Percentiles rank a stretch among this genome's conserved stretches.
Evolutionary conservation across 2,113 vertebrate genomes (phyloP).

Genomic region (Recurvirostra avosetta): DNA sequence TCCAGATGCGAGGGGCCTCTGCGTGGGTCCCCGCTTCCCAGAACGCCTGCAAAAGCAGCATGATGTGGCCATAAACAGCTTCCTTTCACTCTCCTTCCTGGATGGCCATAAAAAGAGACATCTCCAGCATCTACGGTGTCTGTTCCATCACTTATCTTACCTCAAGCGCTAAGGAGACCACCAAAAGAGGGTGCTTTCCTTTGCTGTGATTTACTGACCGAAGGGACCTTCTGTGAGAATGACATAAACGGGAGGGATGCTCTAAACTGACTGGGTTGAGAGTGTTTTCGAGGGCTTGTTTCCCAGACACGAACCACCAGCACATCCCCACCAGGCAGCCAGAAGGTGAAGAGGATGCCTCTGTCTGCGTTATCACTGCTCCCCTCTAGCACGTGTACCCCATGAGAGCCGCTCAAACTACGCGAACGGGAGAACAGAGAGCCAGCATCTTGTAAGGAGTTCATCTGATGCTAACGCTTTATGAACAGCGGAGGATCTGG

Average conservation of each 20-base stretch:
- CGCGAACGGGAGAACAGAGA: rapidly evolving
- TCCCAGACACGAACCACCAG: background rate
- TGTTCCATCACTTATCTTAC: background rate
- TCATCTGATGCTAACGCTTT: background rate
- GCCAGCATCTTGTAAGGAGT: background rate
- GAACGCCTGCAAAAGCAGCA: background rate
- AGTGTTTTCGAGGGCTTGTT: background rate
- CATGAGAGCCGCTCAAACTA: rapidly evolving
- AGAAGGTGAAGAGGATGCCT: background rate
- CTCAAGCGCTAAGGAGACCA: background rate
- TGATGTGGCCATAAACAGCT: background rate
- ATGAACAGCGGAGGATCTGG: background rate
- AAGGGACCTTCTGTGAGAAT: background rate
- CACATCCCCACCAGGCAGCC: background rate
- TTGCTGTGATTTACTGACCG: background rate
- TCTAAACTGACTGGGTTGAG: background rate
- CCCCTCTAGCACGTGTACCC: background rate
- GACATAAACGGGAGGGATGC: background rate
- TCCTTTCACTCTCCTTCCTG: constrained; percentile 9
- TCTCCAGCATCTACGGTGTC: background rate
- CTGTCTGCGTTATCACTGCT: background rate
- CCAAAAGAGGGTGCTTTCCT: background rate
- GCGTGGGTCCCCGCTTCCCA: background rate
- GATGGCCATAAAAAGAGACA: background rate
- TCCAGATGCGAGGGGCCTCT: constrained; percentile 51